Percentiles rank a stretch among this genome's conserved stretches.
phyloP scores from a whole-genome alignment of 2,888 invertebrate species.

The Lepidocyrtoides sp. region DNA sequence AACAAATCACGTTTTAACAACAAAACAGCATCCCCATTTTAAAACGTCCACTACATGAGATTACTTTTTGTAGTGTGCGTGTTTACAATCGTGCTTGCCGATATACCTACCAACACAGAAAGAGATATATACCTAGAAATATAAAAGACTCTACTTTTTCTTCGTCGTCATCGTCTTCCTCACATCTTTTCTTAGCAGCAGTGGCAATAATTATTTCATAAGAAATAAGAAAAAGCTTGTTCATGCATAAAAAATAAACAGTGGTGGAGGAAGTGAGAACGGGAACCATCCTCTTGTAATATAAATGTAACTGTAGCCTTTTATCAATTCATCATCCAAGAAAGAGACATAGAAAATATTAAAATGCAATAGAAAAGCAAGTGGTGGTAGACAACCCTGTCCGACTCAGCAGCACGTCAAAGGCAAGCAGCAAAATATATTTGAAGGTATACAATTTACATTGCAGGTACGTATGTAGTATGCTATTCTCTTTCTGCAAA shows the following conservation, averaged over 20 bases:
- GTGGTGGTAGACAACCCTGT: neutral
- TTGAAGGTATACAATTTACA: too few species aligned
- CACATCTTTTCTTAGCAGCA: neutral
- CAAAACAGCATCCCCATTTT: constrained; percentile 35
- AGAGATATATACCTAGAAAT: neutral
- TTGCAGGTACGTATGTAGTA: neutral
- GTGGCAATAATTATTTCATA: constrained; percentile 43
- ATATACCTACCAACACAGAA: neutral
- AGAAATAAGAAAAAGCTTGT: constrained; percentile 13
- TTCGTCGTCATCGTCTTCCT: neutral
- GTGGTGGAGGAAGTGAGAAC: neutral
- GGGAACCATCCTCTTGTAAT: neutral
- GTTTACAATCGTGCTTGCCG: neutral
- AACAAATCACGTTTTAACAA: constrained; percentile 59
- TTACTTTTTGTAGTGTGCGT: neutral
- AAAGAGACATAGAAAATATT: constrained; percentile 12
- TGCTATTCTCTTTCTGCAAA: neutral
- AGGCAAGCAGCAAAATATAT: neutral
- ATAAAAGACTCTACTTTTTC: neutral
- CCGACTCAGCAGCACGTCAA: neutral
- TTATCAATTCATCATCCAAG: constrained; percentile 46
- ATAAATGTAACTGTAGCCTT: constrained; percentile 15
- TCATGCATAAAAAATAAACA: constrained; percentile 7
- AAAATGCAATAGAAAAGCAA: constrained; percentile 19
- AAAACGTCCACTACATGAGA: constrained; percentile 33